Conservation (phyloP, 1,140 invertebrate species). For the Caerostris darwini region DNA sequence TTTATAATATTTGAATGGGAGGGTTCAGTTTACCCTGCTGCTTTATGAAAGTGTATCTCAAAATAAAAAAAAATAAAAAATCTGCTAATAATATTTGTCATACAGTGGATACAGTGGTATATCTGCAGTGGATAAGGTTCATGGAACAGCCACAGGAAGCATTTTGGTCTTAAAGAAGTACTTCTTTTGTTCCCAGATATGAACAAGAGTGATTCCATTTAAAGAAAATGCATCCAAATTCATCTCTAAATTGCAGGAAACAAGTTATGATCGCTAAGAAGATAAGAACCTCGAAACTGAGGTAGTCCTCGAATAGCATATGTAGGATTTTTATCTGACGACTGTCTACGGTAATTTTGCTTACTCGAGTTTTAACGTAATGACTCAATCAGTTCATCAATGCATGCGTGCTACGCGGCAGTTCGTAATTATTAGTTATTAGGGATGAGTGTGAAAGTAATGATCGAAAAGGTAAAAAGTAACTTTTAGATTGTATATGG, state of each 20-base stretch:
- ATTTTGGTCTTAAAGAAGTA: not conserved
- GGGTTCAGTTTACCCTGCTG: no score
- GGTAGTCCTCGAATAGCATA: no score
- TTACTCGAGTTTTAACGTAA: not conserved
- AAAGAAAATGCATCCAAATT: not conserved
- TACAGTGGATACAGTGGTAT: no score
- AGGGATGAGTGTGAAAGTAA: not conserved
- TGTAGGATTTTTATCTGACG: not conserved
- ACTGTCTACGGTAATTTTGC: not conserved
- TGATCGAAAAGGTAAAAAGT: not conserved
- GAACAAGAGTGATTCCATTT: conserved; percentile 5
- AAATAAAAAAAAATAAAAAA: no score
- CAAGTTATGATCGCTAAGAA: not conserved
- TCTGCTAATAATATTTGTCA: no score
- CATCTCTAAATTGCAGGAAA: not conserved
- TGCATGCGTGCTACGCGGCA: not conserved
- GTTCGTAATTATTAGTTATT: not conserved
- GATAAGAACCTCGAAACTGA: no score
- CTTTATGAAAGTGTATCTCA: no score
- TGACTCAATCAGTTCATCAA: not conserved
- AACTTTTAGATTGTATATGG: not conserved
- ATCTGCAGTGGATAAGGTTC: conserved; percentile 30
- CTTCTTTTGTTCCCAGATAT: conserved; percentile 44
- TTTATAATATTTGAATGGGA: no score
- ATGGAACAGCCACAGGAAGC: conserved; percentile 46